phyloP scores from a whole-genome alignment of 2,888 invertebrate species.

The Hylaea fasciaria region DNA sequence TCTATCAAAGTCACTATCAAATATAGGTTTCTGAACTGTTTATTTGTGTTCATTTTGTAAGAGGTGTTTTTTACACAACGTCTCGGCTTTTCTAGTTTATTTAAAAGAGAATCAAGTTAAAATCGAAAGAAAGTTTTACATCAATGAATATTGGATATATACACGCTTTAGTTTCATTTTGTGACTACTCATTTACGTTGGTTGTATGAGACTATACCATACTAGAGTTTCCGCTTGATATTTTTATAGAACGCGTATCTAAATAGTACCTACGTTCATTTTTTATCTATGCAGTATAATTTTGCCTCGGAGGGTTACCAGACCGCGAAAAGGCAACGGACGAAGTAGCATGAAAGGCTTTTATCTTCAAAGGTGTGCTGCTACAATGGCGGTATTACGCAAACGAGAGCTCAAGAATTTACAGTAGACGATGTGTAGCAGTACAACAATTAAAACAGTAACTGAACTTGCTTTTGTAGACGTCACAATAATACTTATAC shows the following conservation, averaged over 20 bases:
- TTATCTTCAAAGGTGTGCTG: constrained; percentile 72
- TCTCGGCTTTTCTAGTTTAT: no score
- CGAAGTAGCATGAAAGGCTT: constrained; percentile 61
- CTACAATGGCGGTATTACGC: constrained; percentile 69
- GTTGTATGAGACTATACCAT: neutral
- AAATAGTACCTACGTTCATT: constrained; percentile 27
- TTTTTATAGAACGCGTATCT: constrained; percentile 12
- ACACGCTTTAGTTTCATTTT: no score
- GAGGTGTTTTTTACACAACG: no score
- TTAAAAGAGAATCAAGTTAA: no score
- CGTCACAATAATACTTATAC: neutral
- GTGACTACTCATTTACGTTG: neutral
- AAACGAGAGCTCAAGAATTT: constrained; percentile 70
- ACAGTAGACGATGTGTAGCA: constrained; percentile 49
- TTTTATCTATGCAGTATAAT: constrained; percentile 31
- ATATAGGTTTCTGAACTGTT: no score
- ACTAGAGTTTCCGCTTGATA: neutral
- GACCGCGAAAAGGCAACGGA: constrained; percentile 63
- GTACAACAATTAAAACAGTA: constrained; percentile 15
- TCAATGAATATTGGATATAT: no score
- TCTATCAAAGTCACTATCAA: no score
- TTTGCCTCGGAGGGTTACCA: constrained; percentile 51
- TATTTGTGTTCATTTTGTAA: no score
- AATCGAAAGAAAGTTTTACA: no score
- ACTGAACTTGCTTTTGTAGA: constrained; percentile 5